Base-by-base conservation (phyloP, 2,113 vertebrate genomes). In the Perognathus longimembris region DNA sequence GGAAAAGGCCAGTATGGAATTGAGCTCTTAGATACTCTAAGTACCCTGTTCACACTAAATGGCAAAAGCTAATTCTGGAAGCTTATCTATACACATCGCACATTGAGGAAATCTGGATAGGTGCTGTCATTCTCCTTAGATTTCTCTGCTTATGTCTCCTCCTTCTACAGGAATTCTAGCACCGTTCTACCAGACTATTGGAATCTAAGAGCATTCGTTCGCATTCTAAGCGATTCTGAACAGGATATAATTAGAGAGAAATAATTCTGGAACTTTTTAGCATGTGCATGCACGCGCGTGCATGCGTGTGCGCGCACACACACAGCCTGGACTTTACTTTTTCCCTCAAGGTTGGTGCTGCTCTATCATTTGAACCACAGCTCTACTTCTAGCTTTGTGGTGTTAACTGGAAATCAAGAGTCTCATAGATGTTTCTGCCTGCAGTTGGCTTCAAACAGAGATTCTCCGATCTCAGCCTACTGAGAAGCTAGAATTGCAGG, bases 61-160 rank as follows among this genome's bases (percentile, higher is more conserved):
- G 40, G 28, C 69, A 73, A 76, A 63, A 28, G 74, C n/a, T 70
- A 86, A 85, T 83, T 83, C 71, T 85, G 63, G 45, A 94, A 95
- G 30, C 32, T 20, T 45, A 61, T 77, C 38, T n/a, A 76, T 30
- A 75, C 7, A 88, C 5, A 64, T 40, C 50, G 73, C 76, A 91
- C 67, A n/a, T 74, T 63, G 14, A 81, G 32, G 71, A 83, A 93
- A 89, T 36, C 38, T 79, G 54, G 71, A 38, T 17, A 93, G 64
- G 26, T 28, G 24, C 18, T 12, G 88, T 76, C 81, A 24, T 89
- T 81, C 32, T 26, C 67, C 82, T 89, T 66, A 69, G 73, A 86
- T 78, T 36, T 40, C 40, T 80, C 42, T 85, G 91, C 78, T 42
- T 38, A 88, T 38, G 21, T 92, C n/a, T 61, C 45, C 3, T 40